Percentiles rank a stretch among this genome's conserved stretches.
Evolutionary conservation across 2,888 invertebrate species (phyloP).

Genomic region (Halictus ligatus): DNA sequence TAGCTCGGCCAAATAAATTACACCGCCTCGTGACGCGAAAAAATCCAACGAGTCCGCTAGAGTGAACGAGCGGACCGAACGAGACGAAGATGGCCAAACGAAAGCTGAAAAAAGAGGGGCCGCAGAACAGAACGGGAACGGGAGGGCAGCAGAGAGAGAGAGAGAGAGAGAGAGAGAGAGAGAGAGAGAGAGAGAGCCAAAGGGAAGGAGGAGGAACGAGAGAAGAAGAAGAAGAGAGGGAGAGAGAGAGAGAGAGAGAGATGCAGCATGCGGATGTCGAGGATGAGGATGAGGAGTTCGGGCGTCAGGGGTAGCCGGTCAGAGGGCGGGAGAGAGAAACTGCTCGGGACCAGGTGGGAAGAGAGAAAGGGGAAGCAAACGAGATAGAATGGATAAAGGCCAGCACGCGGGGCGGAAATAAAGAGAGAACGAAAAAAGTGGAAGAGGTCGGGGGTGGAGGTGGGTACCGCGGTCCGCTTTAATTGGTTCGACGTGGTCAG

Average conservation of each 20-base stretch:
- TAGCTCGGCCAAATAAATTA: slow-evolving; percentile 82
- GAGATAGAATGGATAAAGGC: slow-evolving; percentile 72
- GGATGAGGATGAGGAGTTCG: slow-evolving; percentile 58
- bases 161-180: neutral
- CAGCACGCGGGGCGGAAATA: slow-evolving; percentile 72
- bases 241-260: slow-evolving; percentile 11
- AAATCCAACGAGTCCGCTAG: slow-evolving; percentile 81
- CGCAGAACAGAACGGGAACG: neutral
- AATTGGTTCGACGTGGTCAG: slow-evolving; percentile 84
- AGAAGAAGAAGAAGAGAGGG: slow-evolving; percentile 3
- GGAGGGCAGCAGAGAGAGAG: neutral
- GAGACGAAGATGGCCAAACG: slow-evolving; percentile 6
- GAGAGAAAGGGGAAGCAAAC: slow-evolving; percentile 37
- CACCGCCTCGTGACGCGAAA: slow-evolving; percentile 84
- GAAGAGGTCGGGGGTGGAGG: slow-evolving; percentile 71
- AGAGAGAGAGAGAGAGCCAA: neutral
- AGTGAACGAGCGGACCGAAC: slow-evolving; percentile 62
- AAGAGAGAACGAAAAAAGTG: slow-evolving; percentile 76
- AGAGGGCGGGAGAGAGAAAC: slow-evolving; percentile 41
- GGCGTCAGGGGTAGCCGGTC: slow-evolving; percentile 43
- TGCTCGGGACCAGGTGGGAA: slow-evolving; percentile 40
- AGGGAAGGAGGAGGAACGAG: slow-evolving; percentile 10
- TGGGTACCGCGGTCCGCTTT: slow-evolving; percentile 81
- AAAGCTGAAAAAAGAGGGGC: neutral
- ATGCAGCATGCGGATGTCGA: slow-evolving; percentile 54